A percentile compares a stretch with the other conserved stretches of the same genome.
Evolutionary conservation across 2,888 invertebrate species (phyloP).

Genomic region (Rhopalosiphum nymphaeae): DNA sequence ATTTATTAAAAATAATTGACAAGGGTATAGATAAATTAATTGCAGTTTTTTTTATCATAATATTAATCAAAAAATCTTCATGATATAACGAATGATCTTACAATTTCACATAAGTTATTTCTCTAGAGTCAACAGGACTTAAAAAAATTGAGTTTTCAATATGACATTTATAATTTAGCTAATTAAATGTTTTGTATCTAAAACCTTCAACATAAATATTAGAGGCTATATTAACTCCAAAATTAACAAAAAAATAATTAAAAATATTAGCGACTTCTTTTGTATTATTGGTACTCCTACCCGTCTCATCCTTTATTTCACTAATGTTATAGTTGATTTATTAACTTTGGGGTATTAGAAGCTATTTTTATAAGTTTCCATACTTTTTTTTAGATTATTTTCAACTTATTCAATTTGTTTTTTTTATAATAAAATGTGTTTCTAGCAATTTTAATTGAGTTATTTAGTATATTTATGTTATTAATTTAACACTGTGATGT

Average conservation of each 20-base stretch:
- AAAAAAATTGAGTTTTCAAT: background rate
- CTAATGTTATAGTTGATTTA: too few relatives aligned
- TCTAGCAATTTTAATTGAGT: background rate
- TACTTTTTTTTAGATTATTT: constrained; percentile 9
- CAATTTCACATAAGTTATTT: background rate
- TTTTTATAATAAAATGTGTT: background rate
- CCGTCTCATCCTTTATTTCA: too few relatives aligned
- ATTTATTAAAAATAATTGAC: background rate
- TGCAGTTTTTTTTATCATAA: background rate
- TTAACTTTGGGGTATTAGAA: background rate
- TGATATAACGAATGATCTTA: background rate
- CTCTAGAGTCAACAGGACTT: background rate
- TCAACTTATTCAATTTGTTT: background rate
- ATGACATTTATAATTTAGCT: too few relatives aligned
- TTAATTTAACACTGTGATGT: background rate
- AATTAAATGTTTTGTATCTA: too few relatives aligned
- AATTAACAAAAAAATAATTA: too few relatives aligned
- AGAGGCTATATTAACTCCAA: too few relatives aligned
- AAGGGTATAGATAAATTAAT: background rate
- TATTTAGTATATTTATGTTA: background rate
- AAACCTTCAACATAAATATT: too few relatives aligned
- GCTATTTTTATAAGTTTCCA: constrained; percentile 18
- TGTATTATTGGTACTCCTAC: too few relatives aligned
- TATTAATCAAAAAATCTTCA: background rate
- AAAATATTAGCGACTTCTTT: too few relatives aligned